Conservation (phyloP, 2,797 vertebrate genomes). For the Acanthurus lineatus region DNA sequence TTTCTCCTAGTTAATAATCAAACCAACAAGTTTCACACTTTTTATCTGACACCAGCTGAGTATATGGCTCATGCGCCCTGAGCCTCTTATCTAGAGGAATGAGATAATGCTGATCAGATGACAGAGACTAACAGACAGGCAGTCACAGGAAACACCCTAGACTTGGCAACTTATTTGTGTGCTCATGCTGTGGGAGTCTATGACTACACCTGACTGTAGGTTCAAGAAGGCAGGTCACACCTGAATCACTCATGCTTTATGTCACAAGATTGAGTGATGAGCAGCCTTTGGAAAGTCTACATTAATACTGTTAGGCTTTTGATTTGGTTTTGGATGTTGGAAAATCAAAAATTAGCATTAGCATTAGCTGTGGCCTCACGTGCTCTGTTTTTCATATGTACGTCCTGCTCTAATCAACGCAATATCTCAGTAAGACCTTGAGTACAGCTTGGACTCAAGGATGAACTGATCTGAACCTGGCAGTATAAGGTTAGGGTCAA, state of each 20-base stretch:
- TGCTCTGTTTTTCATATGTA: too few species aligned
- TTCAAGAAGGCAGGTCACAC: constrained; percentile 66
- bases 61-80: constrained; percentile 41
- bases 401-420: too few species aligned
- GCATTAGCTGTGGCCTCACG: too few species aligned
- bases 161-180: constrained; percentile 63
- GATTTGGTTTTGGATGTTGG: neutral
- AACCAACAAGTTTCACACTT: constrained; percentile 52
- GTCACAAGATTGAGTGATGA: constrained; percentile 34
- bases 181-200: constrained; percentile 59
- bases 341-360: too few species aligned
- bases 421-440: too few species aligned
- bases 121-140: constrained; percentile 58
- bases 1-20: constrained; percentile 70
- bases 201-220: constrained; percentile 68
- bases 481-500: too few species aligned
- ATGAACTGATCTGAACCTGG: too few species aligned
- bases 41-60: constrained; percentile 34
- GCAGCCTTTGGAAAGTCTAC: neutral
- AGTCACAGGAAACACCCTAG: constrained; percentile 76
- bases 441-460: too few species aligned
- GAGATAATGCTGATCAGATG: constrained; percentile 61
- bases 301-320: constrained; percentile 15
- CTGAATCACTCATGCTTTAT: constrained; percentile 69
- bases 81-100: constrained; percentile 61